Evolutionary conservation across 2,888 invertebrate genomes (phyloP), one percentile per base, ranked within the genome.

Genomic region (Eristalis intricaria): DNA sequence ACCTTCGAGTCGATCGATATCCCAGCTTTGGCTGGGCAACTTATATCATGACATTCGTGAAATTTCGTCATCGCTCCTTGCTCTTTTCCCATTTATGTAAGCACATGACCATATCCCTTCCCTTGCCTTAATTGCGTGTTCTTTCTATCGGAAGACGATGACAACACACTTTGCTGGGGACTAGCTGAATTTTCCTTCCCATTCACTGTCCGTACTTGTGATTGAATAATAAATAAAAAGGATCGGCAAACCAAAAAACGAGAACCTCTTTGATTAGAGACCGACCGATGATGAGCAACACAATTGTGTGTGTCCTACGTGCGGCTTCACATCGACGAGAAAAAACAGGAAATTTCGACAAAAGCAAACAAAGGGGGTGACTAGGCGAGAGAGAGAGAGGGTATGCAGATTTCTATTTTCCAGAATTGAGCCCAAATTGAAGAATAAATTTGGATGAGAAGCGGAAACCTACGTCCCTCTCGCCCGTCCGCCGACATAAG

Each of bases 391-490:
- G 40, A 56, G 23, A 43, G 60, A 70, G 40, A 56, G 75, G 75
- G 75, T 83, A 86, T 86, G 86, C 70, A 83, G 80, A 83, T 83
- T 86, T 56, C 74, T 58, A 83, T 50, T 50, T 19, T 83, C 63
- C 70, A 69, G 35, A 86, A 73, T 38, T 50, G 71, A 71, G 56
- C 78, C 66, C 70, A 79, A 87, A 84, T 84, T 87, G 79, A 65
- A 73, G 79, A 84, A 87, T 84, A 87, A 84, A 87, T 80, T 87
- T 87, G 79, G 73, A 80, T 73, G 84, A 80, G 74, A 40, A 83
- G 50, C 58, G 22, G 38, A 70, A 66, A 70, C 68, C 66, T 66
- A 63, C 61, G 32, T 50, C 50, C 23, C 58, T 66, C 58, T 66
- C 22, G 8, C 43, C 40, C 23, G n/a, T 35, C 10, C 43, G 29